Conservation (phyloP, 2,113 vertebrate genomes). For the Sceloporus undulatus region DNA sequence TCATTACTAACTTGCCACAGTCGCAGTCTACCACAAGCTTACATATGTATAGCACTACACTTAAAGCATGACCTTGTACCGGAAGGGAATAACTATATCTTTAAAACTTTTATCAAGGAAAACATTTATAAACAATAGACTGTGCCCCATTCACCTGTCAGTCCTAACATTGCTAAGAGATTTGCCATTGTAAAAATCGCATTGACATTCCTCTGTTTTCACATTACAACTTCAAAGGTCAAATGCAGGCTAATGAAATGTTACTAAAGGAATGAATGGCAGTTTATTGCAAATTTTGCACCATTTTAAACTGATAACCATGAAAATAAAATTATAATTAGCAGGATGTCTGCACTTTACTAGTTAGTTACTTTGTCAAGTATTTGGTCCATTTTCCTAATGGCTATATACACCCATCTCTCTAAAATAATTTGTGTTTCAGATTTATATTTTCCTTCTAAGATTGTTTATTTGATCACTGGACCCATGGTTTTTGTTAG, state of each 20-base stretch:
- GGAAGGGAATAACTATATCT: no score
- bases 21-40: no score
- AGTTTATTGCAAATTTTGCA: background rate
- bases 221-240: background rate
- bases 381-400: background rate
- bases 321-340: background rate
- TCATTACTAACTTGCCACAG: no score
- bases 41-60: no score
- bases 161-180: background rate
- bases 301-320: no score
- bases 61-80: no score
- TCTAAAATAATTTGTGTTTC: no score
- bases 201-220: background rate
- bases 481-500: no score
- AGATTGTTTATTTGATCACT: no score
- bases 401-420: background rate
- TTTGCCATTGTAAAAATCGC: background rate
- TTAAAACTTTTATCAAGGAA: no score
- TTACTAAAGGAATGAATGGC: slow-evolving; percentile 20
- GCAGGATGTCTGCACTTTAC: background rate
- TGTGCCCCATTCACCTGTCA: background rate
- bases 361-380: background rate
- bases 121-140: background rate
- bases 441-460: no score
- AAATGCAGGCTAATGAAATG: slow-evolving; percentile 17